Evolutionary conservation across 2,888 invertebrate genomes (phyloP), one percentile per base, ranked within the genome.

Genomic region (Diaperis boleti): DNA sequence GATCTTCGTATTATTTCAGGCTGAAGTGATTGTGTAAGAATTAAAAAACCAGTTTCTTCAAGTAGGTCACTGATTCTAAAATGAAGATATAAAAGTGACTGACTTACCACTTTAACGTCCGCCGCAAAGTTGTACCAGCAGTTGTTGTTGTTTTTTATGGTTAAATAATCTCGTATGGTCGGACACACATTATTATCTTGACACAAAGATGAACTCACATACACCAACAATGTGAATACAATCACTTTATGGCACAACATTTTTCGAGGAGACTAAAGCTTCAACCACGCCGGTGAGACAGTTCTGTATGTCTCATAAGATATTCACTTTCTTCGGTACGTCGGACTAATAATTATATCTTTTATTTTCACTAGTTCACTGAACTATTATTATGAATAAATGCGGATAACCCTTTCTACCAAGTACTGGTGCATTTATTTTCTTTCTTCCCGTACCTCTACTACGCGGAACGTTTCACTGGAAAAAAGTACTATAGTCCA

Each of bases 91-190:
- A 15, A n/a, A n/a, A n/a, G n/a, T n/a, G n/a, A n/a, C n/a, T n/a
- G 26, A 77, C 79, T 75, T 74, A 79, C 80, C 71, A 78, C 77
- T 69, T 73, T 73, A n/a, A 70, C 45, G 49, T 76, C 76, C 0
- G 78, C 78, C 3, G 79, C 79, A 54, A 78, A 76, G 68, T 79
- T 75, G 61, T 78, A 79, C 74, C 78, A 80, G 54, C 80, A 81
- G 61, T 78, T 79, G 11, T 73, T 62, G 66, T 79, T 81, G 33
- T 70, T 72, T 41, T 72, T 66, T 66, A 78, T 77, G 3, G 67
- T 75, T 37, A 76, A 71, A 68, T 81, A 81, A 68, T 80, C 80
- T 26, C 73, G 66, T 15, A 74, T 71, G 3, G 74, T 75, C 4
- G 76, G 75, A 61, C 81, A 81, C 45, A 80, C 80, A 72, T 81